Base-by-base conservation (phyloP, 2,888 invertebrate genomes). In the Caenorhabditis afra region DNA sequence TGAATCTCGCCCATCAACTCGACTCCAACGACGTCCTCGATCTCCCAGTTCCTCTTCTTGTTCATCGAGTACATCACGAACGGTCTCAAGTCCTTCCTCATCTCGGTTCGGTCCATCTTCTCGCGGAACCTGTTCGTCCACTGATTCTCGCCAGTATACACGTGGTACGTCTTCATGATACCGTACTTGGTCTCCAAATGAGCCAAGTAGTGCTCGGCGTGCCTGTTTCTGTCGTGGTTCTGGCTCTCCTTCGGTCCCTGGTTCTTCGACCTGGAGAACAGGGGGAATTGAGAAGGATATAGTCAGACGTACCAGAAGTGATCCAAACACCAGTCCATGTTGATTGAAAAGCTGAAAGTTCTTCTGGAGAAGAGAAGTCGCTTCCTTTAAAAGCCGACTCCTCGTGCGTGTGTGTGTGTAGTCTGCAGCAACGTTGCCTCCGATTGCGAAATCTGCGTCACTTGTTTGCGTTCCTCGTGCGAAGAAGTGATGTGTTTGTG, bases 71-170 rank as follows among this genome's bases (percentile, higher is more conserved):
- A 61, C 61, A 70, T 14, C 12, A 70, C 53, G 39, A 70, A 70
- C 35, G 70, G 70, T 14, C 22, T 53, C 70, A 70, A 39, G 52
- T 45, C 62, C 49, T 47, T 67, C 49, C 59, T 76, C 82, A 58
- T 78, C 59, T 44, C 65, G 44, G 23, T 81, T 67, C 50, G 76
- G 62, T 62, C 68, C 66, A 61, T 61, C 68, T 57, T 78, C 50
- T 37, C 64, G 49, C 50, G 53, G 20, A 73, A 77, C 77, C 55
- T 37, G 12, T 68, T 59, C 11, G 68, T 68, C 49, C 57, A 68
- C n/a, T 58, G 58, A 18, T 58, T 23, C 0, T 62, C 62, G 39
- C 57, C 62, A 29, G 39, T 20, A 22, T 47, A 47, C 20, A 64
- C 57, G 62, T 64, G 62, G 49, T 71, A 71, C 18, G 71, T 71